Percentiles rank a stretch among this genome's conserved stretches.
phyloP scores from a whole-genome alignment of 30 jellyfish, hydroid and myxozoan species.

The Aurelia aurita complex sp. Pacific region DNA sequence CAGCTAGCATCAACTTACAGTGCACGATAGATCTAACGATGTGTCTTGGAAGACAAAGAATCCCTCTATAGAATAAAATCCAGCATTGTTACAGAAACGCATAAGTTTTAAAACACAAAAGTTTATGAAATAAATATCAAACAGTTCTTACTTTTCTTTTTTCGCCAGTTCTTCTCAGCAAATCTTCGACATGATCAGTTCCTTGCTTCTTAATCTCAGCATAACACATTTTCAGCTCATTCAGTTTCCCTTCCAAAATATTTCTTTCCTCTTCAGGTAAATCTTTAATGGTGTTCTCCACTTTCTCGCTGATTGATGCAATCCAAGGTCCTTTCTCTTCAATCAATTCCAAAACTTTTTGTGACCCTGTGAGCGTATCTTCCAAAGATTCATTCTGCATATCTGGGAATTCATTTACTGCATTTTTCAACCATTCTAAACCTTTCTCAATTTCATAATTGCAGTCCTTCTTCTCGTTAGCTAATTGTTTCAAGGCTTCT shows the following conservation, averaged over 20 bases:
- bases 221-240: constrained; percentile 25
- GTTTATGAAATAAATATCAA: neutral
- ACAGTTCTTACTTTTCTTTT: constrained; percentile 16
- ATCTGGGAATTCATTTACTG: constrained; percentile 48
- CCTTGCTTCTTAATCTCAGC: constrained; percentile 43
- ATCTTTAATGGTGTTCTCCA: neutral
- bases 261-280: constrained; percentile 32
- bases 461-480: neutral
- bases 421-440: constrained; percentile 38
- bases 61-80: neutral
- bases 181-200: constrained; percentile 27
- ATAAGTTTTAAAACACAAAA: neutral
- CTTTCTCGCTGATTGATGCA: constrained; percentile 3
- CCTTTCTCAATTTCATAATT: constrained; percentile 16
- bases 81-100: neutral
- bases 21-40: no score
- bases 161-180: constrained; percentile 13
- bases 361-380: constrained; percentile 12
- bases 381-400: constrained; percentile 38
- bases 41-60: neutral
- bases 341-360: neutral
- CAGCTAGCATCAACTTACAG: no score
- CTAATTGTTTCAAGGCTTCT: constrained; percentile 5
- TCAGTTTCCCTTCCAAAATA: constrained; percentile 14
- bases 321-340: constrained; percentile 31